Evolutionary conservation across 2,888 invertebrate species (phyloP), one percentile per base, ranked within the genome.

Genomic region (Noctua pronuba): DNA sequence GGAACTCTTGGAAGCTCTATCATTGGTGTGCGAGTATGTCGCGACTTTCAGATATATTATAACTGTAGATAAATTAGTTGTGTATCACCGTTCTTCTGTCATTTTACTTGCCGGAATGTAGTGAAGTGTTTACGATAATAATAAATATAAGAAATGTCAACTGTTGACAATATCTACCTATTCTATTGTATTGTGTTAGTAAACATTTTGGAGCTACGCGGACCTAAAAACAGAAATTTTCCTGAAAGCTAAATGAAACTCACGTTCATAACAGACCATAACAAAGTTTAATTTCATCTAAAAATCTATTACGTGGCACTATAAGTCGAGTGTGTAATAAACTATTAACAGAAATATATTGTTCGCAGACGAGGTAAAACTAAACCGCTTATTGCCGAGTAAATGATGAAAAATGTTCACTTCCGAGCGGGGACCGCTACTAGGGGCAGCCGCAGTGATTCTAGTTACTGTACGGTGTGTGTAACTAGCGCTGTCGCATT

Each of bases 401-500:
- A 94, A 94, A 95, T 94, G 93, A 95, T 94, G 94, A 95, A 93
- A 94, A 94, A 95, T 94, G 94, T 90, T 88, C 90, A 88, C 84
- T 88, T 85, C 87, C 80, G 79, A 81, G 83, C 82, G 75, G 70
- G 44, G 67, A 66, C 85, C 89, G 77, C 87, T 94, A 94, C 92
- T 72, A 87, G 64, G 65, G 35, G 85, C 24, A 52, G 3, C 24
- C 21, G n/a, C n/a, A 24, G 8, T 44, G 41, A 21, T 44, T 79
- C n/a, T n/a, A 38, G 38, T 55, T 46, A 18, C 65, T 16, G 10
- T 62, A 24, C 24, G 1, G 35, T 35, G 11, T 16, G 55, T 55
- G 55, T 13, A 55, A 1, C 1, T n/a, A 55, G 13, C 55, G 13
- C 2, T 55, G 35, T 64, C 6, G 10, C 0, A 35, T 24, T 35